Percentiles rank a stretch among this genome's conserved stretches.
Evolutionary conservation across 2,113 vertebrate genomes (phyloP).

Genomic region (Gallinago undulata): DNA sequence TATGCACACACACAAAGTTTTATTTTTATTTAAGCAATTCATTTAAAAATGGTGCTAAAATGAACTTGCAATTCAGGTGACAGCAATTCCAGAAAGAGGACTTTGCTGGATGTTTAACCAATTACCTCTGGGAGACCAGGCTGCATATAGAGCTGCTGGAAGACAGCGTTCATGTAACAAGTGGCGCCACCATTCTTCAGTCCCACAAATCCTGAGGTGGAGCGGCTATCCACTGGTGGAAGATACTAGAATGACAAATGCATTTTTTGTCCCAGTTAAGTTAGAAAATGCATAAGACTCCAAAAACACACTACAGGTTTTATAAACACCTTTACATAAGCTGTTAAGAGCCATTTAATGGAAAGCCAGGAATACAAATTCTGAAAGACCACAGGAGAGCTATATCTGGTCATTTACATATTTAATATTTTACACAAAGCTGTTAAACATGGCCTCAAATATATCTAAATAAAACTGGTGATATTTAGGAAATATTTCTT

Average conservation of each 20-base stretch:
- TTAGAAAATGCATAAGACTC: background rate
- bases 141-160: conserved; percentile 99
- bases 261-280: background rate
- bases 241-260: conserved; percentile 81
- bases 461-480: background rate
- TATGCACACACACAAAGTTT: background rate
- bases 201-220: conserved; percentile 93
- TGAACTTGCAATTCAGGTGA: background rate
- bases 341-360: background rate
- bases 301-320: background rate
- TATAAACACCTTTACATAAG: background rate
- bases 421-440: background rate
- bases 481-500: background rate
- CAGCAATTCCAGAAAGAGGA: background rate
- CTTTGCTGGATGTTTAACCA: background rate
- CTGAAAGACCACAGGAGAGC: rapidly evolving
- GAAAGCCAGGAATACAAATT: background rate
- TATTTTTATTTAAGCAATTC: background rate
- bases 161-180: conserved; percentile 99
- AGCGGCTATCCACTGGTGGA: conserved; percentile 94
- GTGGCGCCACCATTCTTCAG: conserved; percentile 97
- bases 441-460: background rate
- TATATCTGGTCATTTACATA: background rate
- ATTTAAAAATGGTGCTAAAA: background rate
- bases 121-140: conserved; percentile 94